Percentiles rank a stretch among this genome's conserved stretches.
These are phyloP conservation scores for Euproctis similis DNA, from an alignment of 2,888 invertebrate genomes.

Conservation along the genomic window DNA sequence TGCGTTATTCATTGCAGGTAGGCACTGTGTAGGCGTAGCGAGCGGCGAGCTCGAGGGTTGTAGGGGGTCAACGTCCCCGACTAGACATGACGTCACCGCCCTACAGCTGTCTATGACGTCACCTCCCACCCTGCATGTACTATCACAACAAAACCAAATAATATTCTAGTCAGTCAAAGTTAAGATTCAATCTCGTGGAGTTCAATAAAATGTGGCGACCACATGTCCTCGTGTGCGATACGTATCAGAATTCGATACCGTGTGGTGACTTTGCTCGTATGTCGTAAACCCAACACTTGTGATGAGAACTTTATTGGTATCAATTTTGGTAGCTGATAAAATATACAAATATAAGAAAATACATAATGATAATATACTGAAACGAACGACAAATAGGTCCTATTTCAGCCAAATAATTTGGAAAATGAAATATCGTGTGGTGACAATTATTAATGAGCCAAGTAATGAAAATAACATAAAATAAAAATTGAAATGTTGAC, in stretches of 20 bases:
- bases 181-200: constrained; percentile 51
- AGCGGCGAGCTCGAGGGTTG: constrained; percentile 45
- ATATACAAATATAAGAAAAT: not conserved
- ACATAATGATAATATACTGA: too few relatives aligned
- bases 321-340: constrained; percentile 28
- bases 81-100: constrained; percentile 68
- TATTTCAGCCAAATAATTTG: too few relatives aligned
- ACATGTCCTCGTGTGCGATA: constrained; percentile 52
- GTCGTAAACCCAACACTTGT: constrained; percentile 46
- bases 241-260: constrained; percentile 52
- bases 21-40: constrained; percentile 40
- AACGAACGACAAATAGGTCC: too few relatives aligned
- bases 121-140: constrained; percentile 40
- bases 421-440: too few relatives aligned
- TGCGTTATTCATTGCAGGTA: constrained; percentile 61
- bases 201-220: constrained; percentile 42
- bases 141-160: constrained; percentile 49
- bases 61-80: constrained; percentile 57
- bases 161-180: constrained; percentile 40
- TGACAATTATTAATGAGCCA: too few relatives aligned
- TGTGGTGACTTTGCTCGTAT: constrained; percentile 46
- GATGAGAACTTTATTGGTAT: constrained; percentile 34
- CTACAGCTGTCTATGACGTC: constrained; percentile 73
- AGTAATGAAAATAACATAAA: too few relatives aligned
- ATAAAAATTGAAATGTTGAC: too few relatives aligned